Conservation (phyloP, 2,113 vertebrate species). For the Loxodonta africana region DNA sequence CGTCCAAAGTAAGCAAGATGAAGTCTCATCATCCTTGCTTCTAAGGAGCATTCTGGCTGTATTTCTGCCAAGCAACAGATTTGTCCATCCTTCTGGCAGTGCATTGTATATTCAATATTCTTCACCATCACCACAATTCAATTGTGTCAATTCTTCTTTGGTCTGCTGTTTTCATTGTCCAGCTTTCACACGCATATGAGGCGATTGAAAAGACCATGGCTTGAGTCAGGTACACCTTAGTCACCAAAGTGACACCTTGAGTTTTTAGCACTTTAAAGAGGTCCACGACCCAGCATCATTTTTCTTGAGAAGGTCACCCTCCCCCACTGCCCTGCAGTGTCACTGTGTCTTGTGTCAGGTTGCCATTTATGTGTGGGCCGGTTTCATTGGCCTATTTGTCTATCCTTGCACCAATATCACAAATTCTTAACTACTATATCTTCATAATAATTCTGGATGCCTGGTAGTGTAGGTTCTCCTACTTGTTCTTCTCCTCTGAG, state of each 20-base stretch:
- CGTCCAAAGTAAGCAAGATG: not conserved
- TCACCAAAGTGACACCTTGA: not conserved
- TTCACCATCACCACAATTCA: no score
- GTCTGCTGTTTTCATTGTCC: no score
- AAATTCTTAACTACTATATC: rapidly evolving
- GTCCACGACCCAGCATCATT: not conserved
- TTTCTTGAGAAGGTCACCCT: not conserved
- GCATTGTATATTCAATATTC: no score
- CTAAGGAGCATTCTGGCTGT: not conserved
- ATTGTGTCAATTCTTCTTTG: no score
- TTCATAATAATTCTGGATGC: not conserved
- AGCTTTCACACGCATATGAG: not conserved
- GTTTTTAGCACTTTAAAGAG: not conserved
- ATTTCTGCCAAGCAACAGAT: not conserved
- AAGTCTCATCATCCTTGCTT: not conserved
- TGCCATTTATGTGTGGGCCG: rapidly evolving
- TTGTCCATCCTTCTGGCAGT: not conserved
- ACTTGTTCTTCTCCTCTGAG: not conserved
- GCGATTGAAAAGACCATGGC: not conserved
- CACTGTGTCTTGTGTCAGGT: not conserved
- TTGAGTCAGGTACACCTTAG: not conserved
- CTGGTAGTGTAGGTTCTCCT: not conserved
- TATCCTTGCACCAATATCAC: not conserved
- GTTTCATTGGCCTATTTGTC: not conserved
- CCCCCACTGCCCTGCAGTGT: not conserved